phyloP scores from a whole-genome alignment of 1,140 invertebrate species.

The Steinernema feltiae region DNA sequence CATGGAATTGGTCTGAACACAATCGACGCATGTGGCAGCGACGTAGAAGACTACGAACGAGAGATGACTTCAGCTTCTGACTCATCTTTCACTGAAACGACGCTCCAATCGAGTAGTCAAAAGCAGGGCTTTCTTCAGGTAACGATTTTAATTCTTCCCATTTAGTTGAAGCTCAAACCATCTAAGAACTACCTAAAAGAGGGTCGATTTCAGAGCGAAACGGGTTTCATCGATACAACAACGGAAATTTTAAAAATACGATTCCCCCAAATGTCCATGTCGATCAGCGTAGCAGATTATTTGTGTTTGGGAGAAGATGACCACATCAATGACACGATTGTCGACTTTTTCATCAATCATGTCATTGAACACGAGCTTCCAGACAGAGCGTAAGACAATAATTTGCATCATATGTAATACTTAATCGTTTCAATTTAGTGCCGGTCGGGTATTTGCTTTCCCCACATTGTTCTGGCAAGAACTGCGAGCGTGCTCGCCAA shows the following conservation, averaged over 20 bases:
- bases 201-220: neutral
- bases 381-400: constrained; percentile 20
- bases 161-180: neutral
- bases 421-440: neutral
- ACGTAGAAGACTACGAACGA: neutral
- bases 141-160: neutral
- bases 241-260: constrained; percentile 7
- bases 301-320: neutral
- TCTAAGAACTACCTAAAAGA: neutral
- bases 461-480: constrained; percentile 39
- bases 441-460: constrained; percentile 31
- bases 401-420: neutral
- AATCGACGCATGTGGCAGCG: neutral
- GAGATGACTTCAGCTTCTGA: constrained; percentile 6
- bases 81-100: neutral
- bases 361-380: constrained; percentile 38
- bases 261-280: constrained; percentile 2
- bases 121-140: constrained; percentile 1
- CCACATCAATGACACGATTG: constrained; percentile 34
- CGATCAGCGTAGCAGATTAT: neutral
- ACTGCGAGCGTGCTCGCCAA: neutral
- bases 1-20: neutral
- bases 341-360: constrained; percentile 39
- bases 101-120: neutral
- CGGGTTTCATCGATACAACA: neutral